Conservation (phyloP, 2,113 vertebrate genomes). For the Misgurnus anguillicaudatus region DNA sequence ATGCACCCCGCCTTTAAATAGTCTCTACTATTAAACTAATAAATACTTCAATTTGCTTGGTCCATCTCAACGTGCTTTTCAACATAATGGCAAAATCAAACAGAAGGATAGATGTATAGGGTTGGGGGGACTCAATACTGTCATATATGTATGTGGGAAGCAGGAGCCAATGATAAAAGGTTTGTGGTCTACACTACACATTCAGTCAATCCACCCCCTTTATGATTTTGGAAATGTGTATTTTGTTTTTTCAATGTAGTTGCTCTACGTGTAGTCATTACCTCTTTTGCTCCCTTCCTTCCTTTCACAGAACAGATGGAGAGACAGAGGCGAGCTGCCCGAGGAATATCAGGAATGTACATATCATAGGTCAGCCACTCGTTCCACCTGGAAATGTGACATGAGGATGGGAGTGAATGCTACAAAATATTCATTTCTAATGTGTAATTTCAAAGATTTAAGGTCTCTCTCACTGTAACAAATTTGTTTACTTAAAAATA, state of each 20-base stretch:
- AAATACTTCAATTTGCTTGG: too few relatives aligned
- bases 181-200: too few relatives aligned
- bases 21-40: too few relatives aligned
- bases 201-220: background rate
- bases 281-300: slow-evolving; percentile 96
- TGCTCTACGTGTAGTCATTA: slow-evolving; percentile 54
- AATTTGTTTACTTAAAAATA: background rate
- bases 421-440: background rate
- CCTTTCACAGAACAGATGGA: slow-evolving; percentile 99
- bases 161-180: too few relatives aligned
- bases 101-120: too few relatives aligned
- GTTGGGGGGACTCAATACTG: too few relatives aligned
- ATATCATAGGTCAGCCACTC: slow-evolving; percentile 97
- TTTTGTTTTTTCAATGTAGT: too few relatives aligned
- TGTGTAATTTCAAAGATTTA: background rate
- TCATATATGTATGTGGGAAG: too few relatives aligned
- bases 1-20: too few relatives aligned
- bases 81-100: too few relatives aligned
- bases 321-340: slow-evolving; percentile 95
- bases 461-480: background rate
- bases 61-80: too few relatives aligned
- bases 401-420: slow-evolving; percentile 1
- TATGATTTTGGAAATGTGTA: background rate
- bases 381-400: slow-evolving; percentile 83
- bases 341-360: slow-evolving; percentile 94